Conservation (phyloP, 2,888 invertebrate genomes). For the Drosophila testacea region DNA sequence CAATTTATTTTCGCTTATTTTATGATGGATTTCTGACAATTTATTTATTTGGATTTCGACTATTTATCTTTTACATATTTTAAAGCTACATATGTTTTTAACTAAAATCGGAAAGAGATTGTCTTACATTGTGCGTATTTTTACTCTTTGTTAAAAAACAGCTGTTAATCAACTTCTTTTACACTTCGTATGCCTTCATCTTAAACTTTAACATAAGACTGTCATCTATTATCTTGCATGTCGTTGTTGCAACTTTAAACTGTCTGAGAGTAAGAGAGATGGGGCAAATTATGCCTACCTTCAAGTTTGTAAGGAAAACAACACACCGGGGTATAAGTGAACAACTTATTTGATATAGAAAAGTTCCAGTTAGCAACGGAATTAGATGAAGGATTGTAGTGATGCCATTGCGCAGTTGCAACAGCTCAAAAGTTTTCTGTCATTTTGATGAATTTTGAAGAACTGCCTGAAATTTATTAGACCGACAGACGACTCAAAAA, state of each 20-base stretch:
- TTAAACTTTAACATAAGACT: too few relatives aligned
- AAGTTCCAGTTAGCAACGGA: slow-evolving; percentile 29
- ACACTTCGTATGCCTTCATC: neutral
- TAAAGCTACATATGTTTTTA: too few relatives aligned
- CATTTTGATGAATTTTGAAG: slow-evolving; percentile 64
- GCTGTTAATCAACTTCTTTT: neutral
- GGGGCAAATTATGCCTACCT: too few relatives aligned
- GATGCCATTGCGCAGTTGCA: slow-evolving; percentile 62
- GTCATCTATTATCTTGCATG: neutral
- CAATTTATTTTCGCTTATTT: too few relatives aligned
- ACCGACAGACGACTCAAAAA: slow-evolving; percentile 38
- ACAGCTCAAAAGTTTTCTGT: slow-evolving; percentile 51
- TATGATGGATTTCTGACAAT: too few relatives aligned
- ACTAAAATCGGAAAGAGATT: too few relatives aligned
- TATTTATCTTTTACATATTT: too few relatives aligned
- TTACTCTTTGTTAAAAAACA: too few relatives aligned
- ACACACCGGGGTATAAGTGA: slow-evolving; percentile 7
- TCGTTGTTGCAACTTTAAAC: slow-evolving; percentile 1
- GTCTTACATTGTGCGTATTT: too few relatives aligned
- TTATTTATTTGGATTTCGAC: too few relatives aligned
- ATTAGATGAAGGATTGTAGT: slow-evolving; percentile 18
- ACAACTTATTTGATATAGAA: slow-evolving; percentile 1
- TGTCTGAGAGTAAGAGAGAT: neutral
- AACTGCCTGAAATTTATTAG: slow-evolving; percentile 68
- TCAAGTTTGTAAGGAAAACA: neutral